Evolutionary conservation across 2,797 vertebrate genomes (phyloP), one percentile per base, ranked within the genome.

Genomic region (Caiman crocodilus): DNA sequence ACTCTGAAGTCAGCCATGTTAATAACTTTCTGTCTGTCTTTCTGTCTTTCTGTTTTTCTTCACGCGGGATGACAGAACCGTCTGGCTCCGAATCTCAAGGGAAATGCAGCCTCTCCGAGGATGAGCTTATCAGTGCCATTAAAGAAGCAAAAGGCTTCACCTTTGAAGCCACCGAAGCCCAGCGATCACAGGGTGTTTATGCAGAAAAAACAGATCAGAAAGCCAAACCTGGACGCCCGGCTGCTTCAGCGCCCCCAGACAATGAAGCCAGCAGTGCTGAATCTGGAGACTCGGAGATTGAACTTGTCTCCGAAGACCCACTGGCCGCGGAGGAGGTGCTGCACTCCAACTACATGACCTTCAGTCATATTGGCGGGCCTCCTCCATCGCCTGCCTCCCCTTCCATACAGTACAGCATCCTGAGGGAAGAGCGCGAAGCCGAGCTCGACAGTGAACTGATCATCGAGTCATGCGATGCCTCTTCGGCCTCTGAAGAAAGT

Each of bases 361-460:
- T 99, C 14, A 97, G 99, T 92, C 98, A 98, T 63, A 96, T 98
- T 26, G 98, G 98, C 69, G 98, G 98, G 71, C 98, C 98, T 0
- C 98, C 98, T 2, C 98, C 98, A 0, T 98, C 92, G 7, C 98
- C 98, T 0, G 98, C 98, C 20, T 98, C 98, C 1, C 98, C 98
- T 18, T 98, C 99, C 93, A 97, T 98, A 90, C 98, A 98, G 96
- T 99, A 99, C 98, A 99, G 99, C 98, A 99, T 99, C 95, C 98
- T 99, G 96, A 97, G 99, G 75, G 99, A 99, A 96, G 99, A 99
- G 96, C 98, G 99, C 20, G 99, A 99, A 97, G 99, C 99, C 0
- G 99, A 99, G 98, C 99, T 99, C 1, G 99, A 99, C 98, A 99
- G 99, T 4, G 99, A 99, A 96, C 99, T 99, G 94, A 98, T 99